These are phyloP conservation scores for Drosophila mulleri DNA, from an alignment of 2,888 invertebrate species.

Conservation along the genomic window DNA sequence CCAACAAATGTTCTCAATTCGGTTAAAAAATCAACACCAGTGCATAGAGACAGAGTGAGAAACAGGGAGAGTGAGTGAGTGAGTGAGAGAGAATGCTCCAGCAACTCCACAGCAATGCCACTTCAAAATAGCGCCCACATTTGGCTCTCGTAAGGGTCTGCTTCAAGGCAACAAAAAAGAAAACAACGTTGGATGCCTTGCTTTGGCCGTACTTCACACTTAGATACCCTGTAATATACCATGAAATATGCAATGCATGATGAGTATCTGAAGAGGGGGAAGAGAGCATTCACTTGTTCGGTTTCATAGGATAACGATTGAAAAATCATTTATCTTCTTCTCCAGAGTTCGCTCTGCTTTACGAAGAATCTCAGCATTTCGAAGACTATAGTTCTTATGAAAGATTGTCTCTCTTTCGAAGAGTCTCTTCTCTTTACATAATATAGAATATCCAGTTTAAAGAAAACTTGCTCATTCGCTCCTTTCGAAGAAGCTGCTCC, in stretches of 20 bases:
- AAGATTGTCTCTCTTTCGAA: no score
- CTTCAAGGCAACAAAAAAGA: constrained; percentile 24
- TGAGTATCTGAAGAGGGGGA: no score
- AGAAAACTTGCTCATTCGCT: no score
- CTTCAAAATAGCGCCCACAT: constrained; percentile 18
- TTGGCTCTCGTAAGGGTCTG: constrained; percentile 33
- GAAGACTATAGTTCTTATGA: no score
- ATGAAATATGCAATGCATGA: background rate
- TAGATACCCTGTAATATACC: background rate
- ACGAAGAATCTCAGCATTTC: background rate
- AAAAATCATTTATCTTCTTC: background rate
- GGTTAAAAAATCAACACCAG: constrained; percentile 77
- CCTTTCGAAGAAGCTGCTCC: background rate
- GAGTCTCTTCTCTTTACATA: no score
- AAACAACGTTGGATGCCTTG: background rate
- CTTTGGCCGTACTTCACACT: background rate
- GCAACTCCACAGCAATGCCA: background rate
- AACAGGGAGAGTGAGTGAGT: background rate
- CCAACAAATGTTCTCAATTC: constrained; percentile 80
- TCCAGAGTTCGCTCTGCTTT: background rate
- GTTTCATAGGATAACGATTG: background rate
- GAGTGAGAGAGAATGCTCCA: background rate
- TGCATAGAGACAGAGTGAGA: constrained; percentile 8
- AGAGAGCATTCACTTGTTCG: background rate
- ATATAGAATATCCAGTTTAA: no score